A percentile compares a stretch with the other conserved stretches of the same genome.
These are phyloP conservation scores for Sebastes fasciatus DNA, from an alignment of 2,113 vertebrate genomes.

Conservation along the genomic window DNA sequence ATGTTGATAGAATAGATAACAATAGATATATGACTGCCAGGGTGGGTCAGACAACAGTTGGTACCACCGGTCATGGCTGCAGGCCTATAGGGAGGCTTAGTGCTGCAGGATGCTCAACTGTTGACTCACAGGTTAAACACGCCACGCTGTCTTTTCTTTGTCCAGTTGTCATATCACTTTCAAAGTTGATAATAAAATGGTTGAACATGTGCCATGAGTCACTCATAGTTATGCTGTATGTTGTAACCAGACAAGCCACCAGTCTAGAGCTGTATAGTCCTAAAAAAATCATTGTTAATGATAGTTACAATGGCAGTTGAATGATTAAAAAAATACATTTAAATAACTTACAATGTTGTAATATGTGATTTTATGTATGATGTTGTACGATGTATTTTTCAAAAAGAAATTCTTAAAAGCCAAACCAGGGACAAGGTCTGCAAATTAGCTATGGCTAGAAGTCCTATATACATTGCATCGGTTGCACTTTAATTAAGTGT, in stretches of 20 bases:
- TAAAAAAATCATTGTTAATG: background rate
- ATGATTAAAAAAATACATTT: background rate
- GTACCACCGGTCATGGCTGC: conserved; percentile 40
- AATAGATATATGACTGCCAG: conserved; percentile 45
- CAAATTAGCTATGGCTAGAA: too few relatives aligned
- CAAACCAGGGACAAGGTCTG: too few relatives aligned
- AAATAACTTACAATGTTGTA: too few relatives aligned
- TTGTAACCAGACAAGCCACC: background rate
- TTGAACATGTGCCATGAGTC: conserved; percentile 7
- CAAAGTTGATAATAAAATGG: conserved; percentile 35
- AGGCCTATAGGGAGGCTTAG: conserved; percentile 46
- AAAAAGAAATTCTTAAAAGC: too few relatives aligned
- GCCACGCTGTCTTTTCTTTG: conserved; percentile 47
- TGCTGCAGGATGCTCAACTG: conserved; percentile 42
- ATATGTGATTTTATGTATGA: too few relatives aligned
- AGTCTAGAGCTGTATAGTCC: background rate
- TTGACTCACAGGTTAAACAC: conserved; percentile 77
- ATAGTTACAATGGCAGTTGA: background rate
- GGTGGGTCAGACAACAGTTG: conserved; percentile 71
- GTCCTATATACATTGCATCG: too few relatives aligned
- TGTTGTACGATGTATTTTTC: too few relatives aligned
- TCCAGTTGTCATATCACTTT: conserved; percentile 43
- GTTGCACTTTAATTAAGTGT: too few relatives aligned
- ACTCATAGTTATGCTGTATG: background rate
- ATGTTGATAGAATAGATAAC: conserved; percentile 53